phyloP scores from a whole-genome alignment of 2,888 invertebrate genomes.

The Ophion ventricosus region DNA sequence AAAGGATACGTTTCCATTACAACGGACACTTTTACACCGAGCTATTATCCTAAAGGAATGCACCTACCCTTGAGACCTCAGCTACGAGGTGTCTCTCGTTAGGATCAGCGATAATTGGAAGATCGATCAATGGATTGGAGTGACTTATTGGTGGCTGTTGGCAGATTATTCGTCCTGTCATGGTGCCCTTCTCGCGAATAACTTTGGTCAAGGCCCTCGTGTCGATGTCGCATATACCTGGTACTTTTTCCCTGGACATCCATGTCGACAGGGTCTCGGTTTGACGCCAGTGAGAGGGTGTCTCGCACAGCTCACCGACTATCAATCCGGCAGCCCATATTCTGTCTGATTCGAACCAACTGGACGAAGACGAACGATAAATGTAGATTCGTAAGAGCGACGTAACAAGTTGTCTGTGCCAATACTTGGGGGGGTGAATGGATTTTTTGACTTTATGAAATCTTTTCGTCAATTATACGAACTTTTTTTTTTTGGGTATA shows the following conservation, averaged over 20 bases:
- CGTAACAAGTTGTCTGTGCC: not conserved
- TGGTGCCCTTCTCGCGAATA: conserved; percentile 94
- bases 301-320: conserved; percentile 94
- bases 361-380: conserved; percentile 76
- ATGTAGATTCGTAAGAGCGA: not conserved
- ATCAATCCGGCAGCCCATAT: conserved; percentile 97
- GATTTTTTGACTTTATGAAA: too few species aligned
- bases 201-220: conserved; percentile 96
- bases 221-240: conserved; percentile 96
- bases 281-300: conserved; percentile 96
- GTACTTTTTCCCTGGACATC: conserved; percentile 91
- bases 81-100: conserved; percentile 94
- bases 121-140: conserved; percentile 69
- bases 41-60: too few species aligned
- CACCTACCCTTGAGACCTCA: conserved; percentile 89
- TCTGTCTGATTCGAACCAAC: conserved; percentile 95
- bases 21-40: not conserved
- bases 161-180: conserved; percentile 87
- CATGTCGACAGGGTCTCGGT: conserved; percentile 92
- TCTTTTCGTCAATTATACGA: too few species aligned
- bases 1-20: not conserved
- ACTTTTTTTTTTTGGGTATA: too few species aligned
- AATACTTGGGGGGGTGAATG: not conserved
- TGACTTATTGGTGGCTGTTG: conserved; percentile 78
- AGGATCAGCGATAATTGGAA: conserved; percentile 89